phyloP scores from a whole-genome alignment of 2,888 invertebrate species.

The Drosophila mimica region DNA sequence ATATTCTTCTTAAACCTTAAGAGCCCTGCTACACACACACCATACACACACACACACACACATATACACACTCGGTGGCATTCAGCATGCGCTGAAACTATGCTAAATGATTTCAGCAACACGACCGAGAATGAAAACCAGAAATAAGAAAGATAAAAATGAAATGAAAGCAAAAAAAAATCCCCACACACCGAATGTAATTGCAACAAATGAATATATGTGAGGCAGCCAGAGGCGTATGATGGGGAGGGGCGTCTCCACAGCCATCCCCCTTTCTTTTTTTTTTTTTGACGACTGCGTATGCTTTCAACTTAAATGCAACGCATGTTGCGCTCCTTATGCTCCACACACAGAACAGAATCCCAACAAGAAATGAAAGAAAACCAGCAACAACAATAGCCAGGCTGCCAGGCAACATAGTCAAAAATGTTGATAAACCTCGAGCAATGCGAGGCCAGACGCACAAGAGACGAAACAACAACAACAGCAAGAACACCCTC shows the following conservation, averaged over 20 bases:
- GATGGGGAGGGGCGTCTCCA: slow-evolving; percentile 11
- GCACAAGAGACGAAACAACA: slow-evolving; percentile 8
- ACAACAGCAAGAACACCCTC: background rate
- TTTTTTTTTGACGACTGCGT: slow-evolving; percentile 5
- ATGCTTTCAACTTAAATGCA: slow-evolving; percentile 56
- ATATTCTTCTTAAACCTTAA: slow-evolving; percentile 17
- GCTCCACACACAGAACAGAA: slow-evolving; percentile 11
- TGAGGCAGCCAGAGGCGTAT: slow-evolving; percentile 3
- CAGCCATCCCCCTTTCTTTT: background rate
- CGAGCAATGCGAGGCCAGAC: slow-evolving; percentile 31
- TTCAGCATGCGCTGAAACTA: slow-evolving; percentile 43
- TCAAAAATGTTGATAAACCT: slow-evolving; percentile 51
- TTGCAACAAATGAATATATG: slow-evolving; percentile 78
- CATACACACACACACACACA: background rate
- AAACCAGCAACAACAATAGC: slow-evolving; percentile 15
- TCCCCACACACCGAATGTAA: slow-evolving; percentile 60
- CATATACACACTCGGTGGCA: background rate
- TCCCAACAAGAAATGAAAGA: slow-evolving; percentile 4
- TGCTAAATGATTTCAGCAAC: slow-evolving; percentile 63
- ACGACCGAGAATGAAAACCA: slow-evolving; percentile 44
- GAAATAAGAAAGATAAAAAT: slow-evolving; percentile 28
- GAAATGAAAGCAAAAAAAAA: slow-evolving; percentile 5
- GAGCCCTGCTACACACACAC: background rate
- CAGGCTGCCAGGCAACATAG: slow-evolving; percentile 2
- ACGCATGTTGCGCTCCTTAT: slow-evolving; percentile 66